Percentiles rank a stretch among this genome's conserved stretches.
These are phyloP conservation scores for Bombus huntii DNA, from an alignment of 1,140 invertebrate species.

Conservation along the genomic window DNA sequence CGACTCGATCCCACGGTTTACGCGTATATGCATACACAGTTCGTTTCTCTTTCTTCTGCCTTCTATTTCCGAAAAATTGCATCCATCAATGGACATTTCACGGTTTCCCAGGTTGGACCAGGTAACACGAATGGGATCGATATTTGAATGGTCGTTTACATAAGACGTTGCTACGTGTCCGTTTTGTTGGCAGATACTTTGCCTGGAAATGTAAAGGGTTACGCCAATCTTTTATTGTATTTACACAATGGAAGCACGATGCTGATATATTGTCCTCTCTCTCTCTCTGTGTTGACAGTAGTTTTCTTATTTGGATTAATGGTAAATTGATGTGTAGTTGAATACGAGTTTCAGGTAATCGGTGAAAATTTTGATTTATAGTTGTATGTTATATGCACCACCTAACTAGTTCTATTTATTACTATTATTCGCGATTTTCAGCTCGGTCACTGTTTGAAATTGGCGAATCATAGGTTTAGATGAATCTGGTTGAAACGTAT, in stretches of 20 bases:
- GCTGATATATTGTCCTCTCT: conserved; percentile 46
- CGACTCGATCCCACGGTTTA: conserved; percentile 55
- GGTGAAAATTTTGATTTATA: neutral
- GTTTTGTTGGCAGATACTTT: conserved; percentile 15
- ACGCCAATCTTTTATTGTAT: conserved; percentile 49
- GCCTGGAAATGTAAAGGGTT: conserved; percentile 65
- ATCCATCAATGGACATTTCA: conserved; percentile 40
- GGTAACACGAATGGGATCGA: conserved; percentile 53
- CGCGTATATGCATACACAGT: neutral
- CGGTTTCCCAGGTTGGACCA: conserved; percentile 43
- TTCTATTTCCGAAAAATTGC: conserved; percentile 55
- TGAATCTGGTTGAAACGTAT: no score
- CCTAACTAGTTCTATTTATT: no score
- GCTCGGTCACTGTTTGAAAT: no score
- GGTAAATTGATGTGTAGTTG: neutral
- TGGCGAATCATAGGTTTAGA: no score
- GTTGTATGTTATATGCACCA: no score
- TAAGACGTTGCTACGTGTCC: conserved; percentile 57
- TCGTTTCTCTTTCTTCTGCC: neutral
- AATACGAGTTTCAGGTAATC: neutral
- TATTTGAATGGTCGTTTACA: conserved; percentile 73
- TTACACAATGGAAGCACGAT: neutral
- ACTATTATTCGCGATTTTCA: no score
- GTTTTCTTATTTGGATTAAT: neutral
- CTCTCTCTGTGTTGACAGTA: neutral